Percentiles rank a stretch among this genome's conserved stretches.
Evolutionary conservation across 2,888 invertebrate genomes (phyloP).

Genomic region (Rhogogaster chlorosoma): DNA sequence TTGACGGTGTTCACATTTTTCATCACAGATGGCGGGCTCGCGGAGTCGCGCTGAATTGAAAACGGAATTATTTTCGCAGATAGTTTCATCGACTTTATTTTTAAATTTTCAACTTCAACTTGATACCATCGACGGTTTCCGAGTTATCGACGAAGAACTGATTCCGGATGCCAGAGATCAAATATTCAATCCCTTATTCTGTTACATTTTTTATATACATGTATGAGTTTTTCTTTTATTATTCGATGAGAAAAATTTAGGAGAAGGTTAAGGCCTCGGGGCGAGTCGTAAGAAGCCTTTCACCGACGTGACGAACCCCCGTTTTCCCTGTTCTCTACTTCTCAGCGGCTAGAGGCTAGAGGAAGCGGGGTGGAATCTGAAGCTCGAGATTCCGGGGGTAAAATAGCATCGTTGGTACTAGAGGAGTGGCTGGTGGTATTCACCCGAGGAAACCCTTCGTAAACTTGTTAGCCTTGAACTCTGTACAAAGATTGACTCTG

Average conservation of each 20-base stretch:
- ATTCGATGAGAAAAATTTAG: background rate
- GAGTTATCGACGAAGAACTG: background rate
- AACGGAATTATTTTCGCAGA: too few relatives aligned
- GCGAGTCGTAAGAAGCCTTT: background rate
- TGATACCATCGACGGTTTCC: background rate
- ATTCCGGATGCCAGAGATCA: background rate
- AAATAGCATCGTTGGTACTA: conserved; percentile 22
- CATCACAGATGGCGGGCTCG: too few relatives aligned
- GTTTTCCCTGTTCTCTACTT: conserved; percentile 1
- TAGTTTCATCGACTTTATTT: background rate
- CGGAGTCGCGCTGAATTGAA: too few relatives aligned
- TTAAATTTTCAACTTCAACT: background rate
- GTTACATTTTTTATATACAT: background rate
- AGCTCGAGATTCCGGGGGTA: background rate
- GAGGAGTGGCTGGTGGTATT: conserved; percentile 2
- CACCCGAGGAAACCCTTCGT: conserved; percentile 26
- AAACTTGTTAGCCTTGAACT: conserved; percentile 38
- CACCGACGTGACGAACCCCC: background rate
- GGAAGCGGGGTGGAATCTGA: background rate
- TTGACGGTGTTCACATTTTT: too few relatives aligned
- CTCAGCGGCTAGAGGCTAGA: conserved; percentile 2
- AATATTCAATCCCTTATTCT: background rate
- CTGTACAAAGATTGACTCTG: conserved; percentile 20
- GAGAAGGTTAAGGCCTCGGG: background rate
- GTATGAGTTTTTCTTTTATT: background rate